Evolutionary conservation across 2,888 invertebrate species (phyloP).

Genomic region (Nymphalis urticae): DNA sequence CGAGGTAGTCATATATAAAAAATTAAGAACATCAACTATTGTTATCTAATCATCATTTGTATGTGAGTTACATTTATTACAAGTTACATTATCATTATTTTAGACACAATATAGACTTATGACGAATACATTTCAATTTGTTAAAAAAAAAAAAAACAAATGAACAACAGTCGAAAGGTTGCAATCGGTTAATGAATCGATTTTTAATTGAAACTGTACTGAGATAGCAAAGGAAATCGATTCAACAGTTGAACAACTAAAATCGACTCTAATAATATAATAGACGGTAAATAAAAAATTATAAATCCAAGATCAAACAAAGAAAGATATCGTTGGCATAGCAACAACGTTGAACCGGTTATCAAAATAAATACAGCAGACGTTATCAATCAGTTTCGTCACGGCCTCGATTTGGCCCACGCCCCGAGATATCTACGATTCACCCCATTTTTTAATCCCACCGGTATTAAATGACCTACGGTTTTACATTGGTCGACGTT

Average conservation of each 20-base stretch:
- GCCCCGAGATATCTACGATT: slow-evolving; percentile 69
- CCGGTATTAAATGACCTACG: slow-evolving; percentile 46
- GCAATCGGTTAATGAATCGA: too few relatives aligned
- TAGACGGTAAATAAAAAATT: neutral
- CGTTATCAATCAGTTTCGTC: slow-evolving; percentile 78
- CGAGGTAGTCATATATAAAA: too few relatives aligned
- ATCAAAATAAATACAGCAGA: slow-evolving; percentile 58
- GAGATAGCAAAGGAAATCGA: too few relatives aligned
- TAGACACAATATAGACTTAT: too few relatives aligned
- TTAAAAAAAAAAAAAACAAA: too few relatives aligned
- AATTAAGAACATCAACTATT: too few relatives aligned
- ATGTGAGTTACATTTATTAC: too few relatives aligned
- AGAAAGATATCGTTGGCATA: slow-evolving; percentile 43
- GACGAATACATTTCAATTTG: too few relatives aligned
- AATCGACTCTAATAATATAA: neutral
- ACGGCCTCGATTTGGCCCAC: slow-evolving; percentile 73
- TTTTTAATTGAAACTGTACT: too few relatives aligned
- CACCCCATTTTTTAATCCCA: slow-evolving; percentile 73
- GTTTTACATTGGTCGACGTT: slow-evolving; percentile 30
- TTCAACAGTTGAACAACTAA: neutral
- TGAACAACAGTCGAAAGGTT: too few relatives aligned
- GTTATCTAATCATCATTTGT: too few relatives aligned
- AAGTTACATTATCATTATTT: too few relatives aligned
- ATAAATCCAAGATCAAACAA: neutral
- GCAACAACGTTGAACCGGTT: slow-evolving; percentile 58